These are phyloP conservation scores for Pseudochaenichthys georgianus DNA, from an alignment of 2,797 vertebrate genomes.

Conservation along the genomic window DNA sequence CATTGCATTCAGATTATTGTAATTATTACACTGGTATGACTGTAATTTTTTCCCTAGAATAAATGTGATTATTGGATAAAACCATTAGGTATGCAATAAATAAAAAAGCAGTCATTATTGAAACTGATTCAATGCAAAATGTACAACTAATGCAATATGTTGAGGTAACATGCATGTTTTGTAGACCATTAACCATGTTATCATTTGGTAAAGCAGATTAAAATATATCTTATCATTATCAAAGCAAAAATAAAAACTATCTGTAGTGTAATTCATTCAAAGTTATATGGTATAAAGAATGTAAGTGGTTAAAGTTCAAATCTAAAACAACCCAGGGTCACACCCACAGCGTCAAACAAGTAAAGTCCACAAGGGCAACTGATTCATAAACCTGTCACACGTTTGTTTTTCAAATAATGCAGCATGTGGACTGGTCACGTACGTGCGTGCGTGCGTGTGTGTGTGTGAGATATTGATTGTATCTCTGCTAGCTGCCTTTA, in stretches of 20 bases:
- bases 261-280: background rate
- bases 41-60: too few relatives aligned
- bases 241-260: background rate
- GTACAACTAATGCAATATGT: too few relatives aligned
- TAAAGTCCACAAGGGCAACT: constrained; percentile 45
- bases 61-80: too few relatives aligned
- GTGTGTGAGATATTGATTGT: background rate
- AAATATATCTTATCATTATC: background rate
- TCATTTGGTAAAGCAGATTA: background rate
- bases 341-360: constrained; percentile 24
- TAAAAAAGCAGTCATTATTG: too few relatives aligned
- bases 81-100: too few relatives aligned
- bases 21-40: too few relatives aligned
- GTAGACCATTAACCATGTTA: background rate
- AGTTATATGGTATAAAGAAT: too few relatives aligned
- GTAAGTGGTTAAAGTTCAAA: background rate
- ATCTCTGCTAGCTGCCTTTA: constrained; percentile 4
- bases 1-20: too few relatives aligned
- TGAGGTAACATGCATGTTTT: background rate
- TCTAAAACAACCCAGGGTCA: constrained; percentile 18
- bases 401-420: constrained; percentile 50
- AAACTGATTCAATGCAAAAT: too few relatives aligned
- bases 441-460: background rate
- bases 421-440: constrained; percentile 5
- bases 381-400: constrained; percentile 18